A percentile compares a stretch with the other conserved stretches of the same genome.
phyloP scores from a whole-genome alignment of 1,140 invertebrate genomes.

The Aricia agestis region DNA sequence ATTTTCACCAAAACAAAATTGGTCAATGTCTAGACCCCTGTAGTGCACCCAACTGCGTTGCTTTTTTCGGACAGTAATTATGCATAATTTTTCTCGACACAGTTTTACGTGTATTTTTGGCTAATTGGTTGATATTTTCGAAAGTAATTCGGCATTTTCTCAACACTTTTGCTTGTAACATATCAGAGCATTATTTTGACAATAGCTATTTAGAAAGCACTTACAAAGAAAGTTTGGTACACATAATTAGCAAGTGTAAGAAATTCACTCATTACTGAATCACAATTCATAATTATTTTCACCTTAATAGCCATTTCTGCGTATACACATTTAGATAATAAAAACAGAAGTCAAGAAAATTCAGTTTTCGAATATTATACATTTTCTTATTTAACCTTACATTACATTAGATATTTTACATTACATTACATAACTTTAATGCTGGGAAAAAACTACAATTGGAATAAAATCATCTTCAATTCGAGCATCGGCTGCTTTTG shows the following conservation, averaged over 20 bases:
- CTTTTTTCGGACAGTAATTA: not conserved
- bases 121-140: constrained; percentile 1
- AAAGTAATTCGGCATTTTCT: constrained; percentile 7
- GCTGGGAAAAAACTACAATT: too few species aligned
- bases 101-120: not conserved
- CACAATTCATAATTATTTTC: constrained; percentile 16
- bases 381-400: too few species aligned
- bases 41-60: not conserved
- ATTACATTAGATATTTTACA: too few species aligned
- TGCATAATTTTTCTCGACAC: not conserved
- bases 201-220: constrained; percentile 13
- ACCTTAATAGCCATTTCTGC: constrained; percentile 2
- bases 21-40: not conserved
- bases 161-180: not conserved
- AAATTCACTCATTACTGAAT: constrained; percentile 12
- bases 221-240: constrained; percentile 12
- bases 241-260: constrained; percentile 14
- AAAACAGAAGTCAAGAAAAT: constrained; percentile 4
- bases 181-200: constrained; percentile 6
- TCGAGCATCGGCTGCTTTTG: not conserved
- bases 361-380: not conserved
- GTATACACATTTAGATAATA: not conserved
- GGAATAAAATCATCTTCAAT: not conserved
- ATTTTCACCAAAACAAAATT: not conserved
- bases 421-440: too few species aligned